Evolutionary conservation across 37 sponge, comb jelly and placozoan species (phyloP), one percentile per base, ranked within the genome.

Genomic region (Hormiphora californensis): DNA sequence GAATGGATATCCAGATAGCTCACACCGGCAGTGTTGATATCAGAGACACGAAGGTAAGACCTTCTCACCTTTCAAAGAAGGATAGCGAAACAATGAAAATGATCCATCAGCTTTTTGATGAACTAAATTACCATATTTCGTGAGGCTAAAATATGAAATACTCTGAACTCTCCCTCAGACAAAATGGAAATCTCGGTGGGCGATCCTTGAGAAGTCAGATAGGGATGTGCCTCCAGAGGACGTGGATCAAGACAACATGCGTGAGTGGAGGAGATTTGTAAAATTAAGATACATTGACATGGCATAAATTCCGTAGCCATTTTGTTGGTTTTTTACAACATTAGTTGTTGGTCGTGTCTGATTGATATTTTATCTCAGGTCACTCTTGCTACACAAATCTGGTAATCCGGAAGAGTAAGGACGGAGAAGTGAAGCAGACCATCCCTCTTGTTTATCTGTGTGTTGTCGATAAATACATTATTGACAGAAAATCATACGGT

Each of bases 121-220:
- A 49, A 9, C 27, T 23, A 28, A 30, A 28, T 57, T 57, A 23
- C 7, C 5, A 21, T 57, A 28, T 4, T 30, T 28, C 27, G 7
- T 12, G n/a, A 49, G 9, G 53, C 53, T 49, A 49, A 17, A 49
- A 17, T 49, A 17, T 15, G 12, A 49, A 49, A 49, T 49, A 15
- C n/a, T 28, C 27, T 57, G 27, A 5, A 57, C 27, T 57, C 22
- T 57, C 3, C 7, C 7, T 57, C 81, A 73, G 81, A 33, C 46
- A n/a, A 73, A 73, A 40, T 73, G 81, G 81, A 73, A 73, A 41
- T 73, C 81, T 19, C 9, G 81, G 43, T 73, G 81, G 81, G 44
- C 35, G 40, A 73, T 73, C 46, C 35, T 73, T 43, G 81, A 73
- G 23, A 73, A 73, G 44, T 73, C 81, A n/a, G 81, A 73, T 28